Base-by-base conservation (phyloP, 2,888 invertebrate genomes). In the Philereme transversata region DNA sequence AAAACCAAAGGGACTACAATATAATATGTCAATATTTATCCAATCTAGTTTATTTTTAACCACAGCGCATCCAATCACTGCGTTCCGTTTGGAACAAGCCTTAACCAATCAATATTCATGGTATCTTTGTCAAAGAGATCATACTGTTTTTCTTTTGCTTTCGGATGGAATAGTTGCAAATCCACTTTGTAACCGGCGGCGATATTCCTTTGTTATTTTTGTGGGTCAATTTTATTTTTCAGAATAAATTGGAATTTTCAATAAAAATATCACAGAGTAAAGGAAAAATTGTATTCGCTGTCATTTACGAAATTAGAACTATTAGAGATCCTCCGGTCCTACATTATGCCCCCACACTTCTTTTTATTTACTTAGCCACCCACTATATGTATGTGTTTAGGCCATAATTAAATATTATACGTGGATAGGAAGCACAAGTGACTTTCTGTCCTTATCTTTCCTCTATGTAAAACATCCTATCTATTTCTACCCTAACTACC, bases 121-220 rank as follows among this genome's bases (percentile, higher is more conserved):
- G 49, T 57, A 34, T 57, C 57, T 43, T 52, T 55, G 51, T 51
- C 60, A 55, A 60, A 51, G 55, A 51, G 51, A 55, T 60, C 51
- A 47, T 40, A 22, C 40, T 50, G 38, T 10, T 50, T 11, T 45
- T 50, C 46, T 60, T 46, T 60, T 55, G 49, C 45, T 44, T 51
- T 45, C n/a, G 50, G 7, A n/a, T 36, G n/a, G n/a, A 51, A 10
- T 51, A 9, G 11, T 57, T 7, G 41, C 36, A 6, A 46, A 40
- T 51, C 5, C 51, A 51, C 4, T 46, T 34, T 40, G 46, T 49
- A 38, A n/a, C n/a, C 9, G 9, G n/a, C 9, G n/a, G n/a, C 8
- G 8, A 9, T 41, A 41, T 41, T 8, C 41, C 41, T 9, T 41
- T 41, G 41, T n/a, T 38, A 6, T 38, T 38, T 5, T 43, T 43